Evolutionary conservation across 1,140 invertebrate species (phyloP), one percentile per base, ranked within the genome.

Genomic region (Pogonomyrmex californicus): DNA sequence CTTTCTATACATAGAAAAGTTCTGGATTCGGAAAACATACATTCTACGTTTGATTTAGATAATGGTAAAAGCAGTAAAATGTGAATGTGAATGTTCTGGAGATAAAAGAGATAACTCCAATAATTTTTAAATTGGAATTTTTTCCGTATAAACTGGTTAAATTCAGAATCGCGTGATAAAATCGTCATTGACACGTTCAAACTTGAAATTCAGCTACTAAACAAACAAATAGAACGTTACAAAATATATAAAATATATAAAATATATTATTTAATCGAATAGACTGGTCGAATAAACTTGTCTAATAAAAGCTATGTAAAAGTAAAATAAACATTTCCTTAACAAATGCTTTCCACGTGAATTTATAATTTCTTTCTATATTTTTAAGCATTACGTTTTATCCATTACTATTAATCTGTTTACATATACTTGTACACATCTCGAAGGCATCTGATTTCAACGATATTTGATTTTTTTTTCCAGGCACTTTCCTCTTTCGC

Each of bases 401-500:
- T 23, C 58, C 30, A 62, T 17, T 33, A 5, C 9, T 36, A 9
- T 41, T 36, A 49, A 23, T 30, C 10, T 9, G 17, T n/a, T 30
- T 51, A 73, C 41, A 17, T 51, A 73, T 38, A n/a, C 33, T 12
- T 14, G 17, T 44, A 44, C 47, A 47, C 30, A 23, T 17, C 1
- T n/a, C 17, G 12, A 36, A 79, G 51, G 23, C 10, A 1, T 63
- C 51, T 30, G 51, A 82, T 49, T 60, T 60, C 66, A 36, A 58
- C 14, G 47, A 51, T 2, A 54, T 12, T 71, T 38, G 62, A 10
- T 4, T 58, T 12, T 82, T 41, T 23, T 58, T 82, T 30, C 51
- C n/a, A 30, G 14, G 14, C 41, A 58, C 17, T 82, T 73, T 82
- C 23, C 78, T 70, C 47, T 68, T 56, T 23, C 77, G 62, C 36